phyloP scores from a whole-genome alignment of 2,797 vertebrate genomes.

The Poliocrania exsul region DNA sequence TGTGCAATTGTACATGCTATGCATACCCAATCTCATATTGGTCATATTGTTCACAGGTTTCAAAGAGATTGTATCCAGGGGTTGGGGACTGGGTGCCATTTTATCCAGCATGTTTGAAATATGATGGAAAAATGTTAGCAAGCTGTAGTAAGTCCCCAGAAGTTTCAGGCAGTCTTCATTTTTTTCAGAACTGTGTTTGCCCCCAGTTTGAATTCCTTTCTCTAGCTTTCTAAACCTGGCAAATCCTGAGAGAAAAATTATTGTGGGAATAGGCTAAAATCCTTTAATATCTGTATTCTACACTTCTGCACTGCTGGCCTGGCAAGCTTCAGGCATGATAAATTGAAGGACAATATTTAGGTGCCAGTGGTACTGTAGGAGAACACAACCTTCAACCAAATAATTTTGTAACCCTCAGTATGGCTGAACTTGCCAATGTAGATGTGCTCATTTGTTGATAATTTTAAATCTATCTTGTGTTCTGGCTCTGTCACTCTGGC shows the following conservation, averaged over 20 bases:
- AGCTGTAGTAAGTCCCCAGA: background rate
- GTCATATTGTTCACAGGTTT: background rate
- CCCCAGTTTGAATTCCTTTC: background rate
- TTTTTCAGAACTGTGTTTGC: background rate
- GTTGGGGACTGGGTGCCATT: rapidly evolving
- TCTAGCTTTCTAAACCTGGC: background rate
- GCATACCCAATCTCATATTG: background rate
- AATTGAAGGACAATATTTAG: background rate
- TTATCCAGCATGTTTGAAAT: background rate
- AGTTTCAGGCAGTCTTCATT: background rate
- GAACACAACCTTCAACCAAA: background rate
- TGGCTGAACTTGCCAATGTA: background rate
- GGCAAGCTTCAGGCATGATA: background rate
- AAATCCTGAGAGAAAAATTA: background rate
- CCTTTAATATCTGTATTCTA: background rate
- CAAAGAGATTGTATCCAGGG: background rate
- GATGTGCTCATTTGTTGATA: background rate
- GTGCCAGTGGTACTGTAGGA: background rate
- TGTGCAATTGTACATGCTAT: background rate
- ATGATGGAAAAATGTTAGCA: background rate
- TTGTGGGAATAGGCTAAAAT: background rate
- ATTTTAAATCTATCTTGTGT: background rate
- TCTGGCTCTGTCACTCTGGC: background rate
- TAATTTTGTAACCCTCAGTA: background rate
- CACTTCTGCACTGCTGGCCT: background rate